phyloP scores from a whole-genome alignment of 1,140 invertebrate genomes.

The Lanistes nyassanus region DNA sequence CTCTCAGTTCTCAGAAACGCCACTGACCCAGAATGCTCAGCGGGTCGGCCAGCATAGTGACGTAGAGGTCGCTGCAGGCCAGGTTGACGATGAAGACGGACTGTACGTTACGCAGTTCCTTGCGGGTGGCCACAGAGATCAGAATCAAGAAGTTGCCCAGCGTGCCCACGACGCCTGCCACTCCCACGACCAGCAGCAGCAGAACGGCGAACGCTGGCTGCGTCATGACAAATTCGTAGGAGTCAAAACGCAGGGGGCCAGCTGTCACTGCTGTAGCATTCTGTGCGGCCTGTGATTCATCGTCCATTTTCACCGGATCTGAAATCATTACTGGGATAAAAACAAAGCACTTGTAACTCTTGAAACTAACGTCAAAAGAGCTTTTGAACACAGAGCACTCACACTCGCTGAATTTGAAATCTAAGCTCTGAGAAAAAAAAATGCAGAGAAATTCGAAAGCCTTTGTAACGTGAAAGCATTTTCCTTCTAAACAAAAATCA shows the following conservation, averaged over 20 bases:
- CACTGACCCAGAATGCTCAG: conserved; percentile 32
- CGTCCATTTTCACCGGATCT: no score
- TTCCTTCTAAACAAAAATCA: no score
- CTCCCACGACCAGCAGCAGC: conserved; percentile 12
- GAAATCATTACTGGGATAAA: no score
- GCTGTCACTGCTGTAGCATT: neutral
- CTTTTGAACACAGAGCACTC: no score
- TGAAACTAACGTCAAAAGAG: no score
- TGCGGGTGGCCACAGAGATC: conserved; percentile 15
- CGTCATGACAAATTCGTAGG: conserved; percentile 16
- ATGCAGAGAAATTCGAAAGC: no score
- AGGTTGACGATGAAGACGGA: conserved; percentile 36
- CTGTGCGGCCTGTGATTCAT: neutral
- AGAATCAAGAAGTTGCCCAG: conserved; percentile 32
- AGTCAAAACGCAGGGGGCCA: neutral
- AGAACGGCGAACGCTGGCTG: conserved; percentile 27
- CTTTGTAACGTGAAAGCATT: no score
- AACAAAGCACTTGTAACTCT: no score
- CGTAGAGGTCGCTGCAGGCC: conserved; percentile 31
- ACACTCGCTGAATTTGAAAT: no score
- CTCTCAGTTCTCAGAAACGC: no score
- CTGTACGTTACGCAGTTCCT: conserved; percentile 15
- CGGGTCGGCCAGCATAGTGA: conserved; percentile 27
- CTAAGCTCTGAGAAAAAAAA: no score
- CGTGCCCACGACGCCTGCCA: conserved; percentile 22